Base-by-base conservation (phyloP, 1,140 invertebrate genomes). In the Diuraphis noxia region DNA sequence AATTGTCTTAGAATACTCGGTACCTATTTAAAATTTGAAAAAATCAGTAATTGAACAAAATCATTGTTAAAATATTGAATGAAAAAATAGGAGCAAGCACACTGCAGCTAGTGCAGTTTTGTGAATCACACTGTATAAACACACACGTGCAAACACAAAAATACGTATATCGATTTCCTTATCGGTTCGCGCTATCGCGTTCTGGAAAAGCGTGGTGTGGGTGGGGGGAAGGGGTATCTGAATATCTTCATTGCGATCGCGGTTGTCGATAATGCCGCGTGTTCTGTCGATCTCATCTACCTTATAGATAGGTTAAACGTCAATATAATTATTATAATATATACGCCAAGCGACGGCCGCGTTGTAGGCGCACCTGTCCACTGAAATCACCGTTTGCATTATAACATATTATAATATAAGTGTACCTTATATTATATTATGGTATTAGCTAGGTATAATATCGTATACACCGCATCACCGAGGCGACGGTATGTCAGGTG, bases 321-420 rank as follows among this genome's bases (percentile, higher is more conserved):
- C 79, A 81, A 81, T 81, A 81, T 81, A 81, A 81, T 79, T 72
- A 81, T 79, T 72, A 79, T 79, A 79, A 79, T 79, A 79, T 79
- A 23, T 36, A 36, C 34, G 21, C 34, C n/a, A 4, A 2, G 23
- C 36, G 21, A 81, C 38, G 36, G 38, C 36, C 21, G 8, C 79
- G 38, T 81, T 38, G 77, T 81, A 81, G 79, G 79, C 79, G 79
- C 79, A 81, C 79, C 79, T 38, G 79, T 81, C 79, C 79, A 38
- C 38, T 13, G 36, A 9, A 81, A 81, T 81, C 38, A 23, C 79
- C 36, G 79, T 81, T 25, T 38, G 36, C 36, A 81, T 81, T 38
- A 25, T 9, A 25, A 10, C n/a, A 79, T 25, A 56, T 56, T 25
- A 63, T 63, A 63, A 9, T 79, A 25, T 40, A 40, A 21, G 34